Percentiles rank a stretch among this genome's conserved stretches.
Conservation (phyloP, 2,888 invertebrate genomes). For the Drosophila emarginata region DNA sequence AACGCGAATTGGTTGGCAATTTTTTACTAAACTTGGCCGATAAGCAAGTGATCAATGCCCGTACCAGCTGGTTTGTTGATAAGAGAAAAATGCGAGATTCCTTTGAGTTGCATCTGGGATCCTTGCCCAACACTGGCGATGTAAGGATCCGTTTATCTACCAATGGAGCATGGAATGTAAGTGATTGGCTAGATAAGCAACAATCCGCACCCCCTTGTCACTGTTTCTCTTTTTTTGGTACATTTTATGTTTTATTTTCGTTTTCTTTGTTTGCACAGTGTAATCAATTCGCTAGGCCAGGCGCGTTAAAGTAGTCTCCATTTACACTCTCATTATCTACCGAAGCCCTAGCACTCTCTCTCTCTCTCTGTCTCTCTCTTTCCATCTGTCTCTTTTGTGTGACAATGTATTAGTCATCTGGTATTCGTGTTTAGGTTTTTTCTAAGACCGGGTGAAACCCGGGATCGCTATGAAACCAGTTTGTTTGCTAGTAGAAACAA, state of each 20-base stretch:
- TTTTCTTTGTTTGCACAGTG: not conserved
- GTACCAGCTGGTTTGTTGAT: slow-evolving; percentile 58
- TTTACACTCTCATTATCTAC: no score
- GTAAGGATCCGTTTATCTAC: slow-evolving; percentile 28
- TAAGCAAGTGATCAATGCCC: slow-evolving; percentile 48
- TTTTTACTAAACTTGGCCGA: slow-evolving; percentile 67
- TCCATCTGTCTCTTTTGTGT: not conserved
- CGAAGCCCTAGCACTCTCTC: no score
- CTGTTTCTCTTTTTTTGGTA: not conserved
- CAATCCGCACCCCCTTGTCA: not conserved
- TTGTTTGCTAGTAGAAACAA: not conserved
- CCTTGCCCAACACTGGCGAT: slow-evolving; percentile 24
- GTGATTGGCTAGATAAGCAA: slow-evolving; percentile 26
- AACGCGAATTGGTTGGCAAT: slow-evolving; percentile 64
- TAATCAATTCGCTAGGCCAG: not conserved
- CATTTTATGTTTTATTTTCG: not conserved
- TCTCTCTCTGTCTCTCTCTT: not conserved
- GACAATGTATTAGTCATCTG: not conserved
- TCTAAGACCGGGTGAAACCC: not conserved
- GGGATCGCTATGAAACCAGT: not conserved
- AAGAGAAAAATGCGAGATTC: slow-evolving; percentile 51
- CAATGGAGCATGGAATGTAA: slow-evolving; percentile 60
- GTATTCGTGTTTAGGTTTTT: not conserved
- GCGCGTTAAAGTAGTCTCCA: no score
- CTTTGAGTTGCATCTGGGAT: slow-evolving; percentile 44